Conservation (phyloP, 2,888 invertebrate genomes). For the Drosophila mercatorum region DNA sequence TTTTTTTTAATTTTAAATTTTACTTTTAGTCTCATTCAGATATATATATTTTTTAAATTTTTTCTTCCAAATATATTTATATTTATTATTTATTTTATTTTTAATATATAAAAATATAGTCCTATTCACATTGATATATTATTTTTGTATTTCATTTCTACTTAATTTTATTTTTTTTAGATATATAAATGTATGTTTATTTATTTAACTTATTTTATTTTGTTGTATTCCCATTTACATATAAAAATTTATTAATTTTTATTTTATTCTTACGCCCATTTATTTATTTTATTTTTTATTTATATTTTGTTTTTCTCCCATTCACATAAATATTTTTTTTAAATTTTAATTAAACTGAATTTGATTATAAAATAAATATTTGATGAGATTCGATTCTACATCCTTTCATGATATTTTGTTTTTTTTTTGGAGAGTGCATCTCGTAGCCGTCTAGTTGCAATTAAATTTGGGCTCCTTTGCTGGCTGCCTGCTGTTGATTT, state of each 20-base stretch:
- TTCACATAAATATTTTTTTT: not conserved
- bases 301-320: too few relatives aligned
- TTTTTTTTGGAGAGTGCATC: conserved; percentile 23
- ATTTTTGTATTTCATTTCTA: too few relatives aligned
- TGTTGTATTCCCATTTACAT: not conserved
- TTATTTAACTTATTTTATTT: too few relatives aligned
- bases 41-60: too few relatives aligned
- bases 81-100: not conserved
- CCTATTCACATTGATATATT: too few relatives aligned
- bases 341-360: not conserved
- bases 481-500: conserved; percentile 32
- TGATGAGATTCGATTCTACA: not conserved
- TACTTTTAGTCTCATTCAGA: too few relatives aligned
- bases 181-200: not conserved
- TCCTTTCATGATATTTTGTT: not conserved
- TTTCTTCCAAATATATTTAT: not conserved
- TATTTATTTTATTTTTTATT: not conserved
- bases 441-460: not conserved
- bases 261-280: too few relatives aligned
- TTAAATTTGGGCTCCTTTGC: not conserved
- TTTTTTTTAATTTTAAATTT: too few relatives aligned
- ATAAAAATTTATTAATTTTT: not conserved
- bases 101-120: too few relatives aligned
- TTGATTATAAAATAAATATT: not conserved
- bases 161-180: too few relatives aligned